Percentiles rank a stretch among this genome's conserved stretches.
Evolutionary conservation across 2,888 invertebrate species (phyloP).

Genomic region (Lathronympha strigana): DNA sequence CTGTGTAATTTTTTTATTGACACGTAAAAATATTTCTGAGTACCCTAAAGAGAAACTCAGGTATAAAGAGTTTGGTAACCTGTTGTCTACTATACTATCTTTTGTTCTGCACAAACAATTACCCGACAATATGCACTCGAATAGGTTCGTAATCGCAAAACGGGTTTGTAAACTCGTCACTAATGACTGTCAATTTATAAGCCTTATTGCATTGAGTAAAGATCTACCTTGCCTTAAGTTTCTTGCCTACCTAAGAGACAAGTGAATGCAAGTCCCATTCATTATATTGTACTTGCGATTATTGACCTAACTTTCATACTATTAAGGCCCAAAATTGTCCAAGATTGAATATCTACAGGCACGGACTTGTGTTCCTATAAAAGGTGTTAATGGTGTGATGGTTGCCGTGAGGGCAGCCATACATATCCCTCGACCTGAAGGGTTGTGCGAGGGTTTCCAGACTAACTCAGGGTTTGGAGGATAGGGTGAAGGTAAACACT

Average conservation of each 20-base stretch:
- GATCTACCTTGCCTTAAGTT: neutral
- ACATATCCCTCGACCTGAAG: too few species aligned
- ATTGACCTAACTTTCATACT: neutral
- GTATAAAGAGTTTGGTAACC: slow-evolving; percentile 1
- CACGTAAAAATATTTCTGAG: neutral
- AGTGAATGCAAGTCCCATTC: neutral
- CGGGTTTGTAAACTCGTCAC: neutral
- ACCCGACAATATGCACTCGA: neutral
- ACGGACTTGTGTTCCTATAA: neutral
- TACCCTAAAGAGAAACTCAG: neutral
- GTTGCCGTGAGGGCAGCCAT: too few species aligned
- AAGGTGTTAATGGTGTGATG: neutral
- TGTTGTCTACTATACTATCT: neutral
- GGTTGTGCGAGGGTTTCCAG: too few species aligned
- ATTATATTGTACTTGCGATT: neutral
- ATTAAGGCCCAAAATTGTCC: neutral
- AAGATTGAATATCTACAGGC: neutral
- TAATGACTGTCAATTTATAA: neutral
- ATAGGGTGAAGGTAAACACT: too few species aligned
- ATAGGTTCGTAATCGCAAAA: neutral
- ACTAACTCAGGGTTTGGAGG: too few species aligned
- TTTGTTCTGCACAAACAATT: neutral
- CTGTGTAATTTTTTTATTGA: too few species aligned
- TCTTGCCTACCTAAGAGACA: neutral
- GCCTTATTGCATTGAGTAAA: neutral